Conservation (phyloP, 2,888 invertebrate genomes). For the Synergus laeviventris region DNA sequence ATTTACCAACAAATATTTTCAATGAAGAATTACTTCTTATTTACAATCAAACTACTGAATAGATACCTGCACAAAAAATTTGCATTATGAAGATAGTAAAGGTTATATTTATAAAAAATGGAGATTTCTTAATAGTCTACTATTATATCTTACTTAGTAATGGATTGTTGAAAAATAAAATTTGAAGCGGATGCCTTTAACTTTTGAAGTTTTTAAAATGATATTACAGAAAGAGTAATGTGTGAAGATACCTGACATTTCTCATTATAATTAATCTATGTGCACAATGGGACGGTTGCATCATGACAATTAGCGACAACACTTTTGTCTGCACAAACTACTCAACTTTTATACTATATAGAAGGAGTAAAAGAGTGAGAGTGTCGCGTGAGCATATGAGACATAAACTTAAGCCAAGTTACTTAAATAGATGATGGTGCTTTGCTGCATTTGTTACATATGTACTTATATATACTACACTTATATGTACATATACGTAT, state of each 20-base stretch:
- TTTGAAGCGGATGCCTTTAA: not conserved
- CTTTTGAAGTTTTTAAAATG: not conserved
- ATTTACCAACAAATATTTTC: not conserved
- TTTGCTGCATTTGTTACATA: conserved; percentile 4
- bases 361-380: conserved; percentile 46
- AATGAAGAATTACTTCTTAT: not conserved
- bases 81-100: too few relatives aligned
- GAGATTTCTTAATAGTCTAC: too few relatives aligned
- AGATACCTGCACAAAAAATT: too few relatives aligned
- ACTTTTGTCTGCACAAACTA: conserved; percentile 58
- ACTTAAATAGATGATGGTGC: not conserved
- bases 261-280: conserved; percentile 70
- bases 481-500: not conserved
- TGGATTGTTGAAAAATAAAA: not conserved
- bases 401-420: conserved; percentile 18
- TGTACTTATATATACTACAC: not conserved
- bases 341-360: conserved; percentile 32
- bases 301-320: conserved; percentile 70
- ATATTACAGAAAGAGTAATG: conserved; percentile 12
- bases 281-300: conserved; percentile 66
- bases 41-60: too few relatives aligned
- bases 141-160: too few relatives aligned
- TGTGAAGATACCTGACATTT: conserved; percentile 56
- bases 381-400: conserved; percentile 54
- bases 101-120: too few relatives aligned